Percentiles rank a stretch among this genome's conserved stretches.
Conservation (phyloP, 2,113 vertebrate species). For the Aphyosemion australe region DNA sequence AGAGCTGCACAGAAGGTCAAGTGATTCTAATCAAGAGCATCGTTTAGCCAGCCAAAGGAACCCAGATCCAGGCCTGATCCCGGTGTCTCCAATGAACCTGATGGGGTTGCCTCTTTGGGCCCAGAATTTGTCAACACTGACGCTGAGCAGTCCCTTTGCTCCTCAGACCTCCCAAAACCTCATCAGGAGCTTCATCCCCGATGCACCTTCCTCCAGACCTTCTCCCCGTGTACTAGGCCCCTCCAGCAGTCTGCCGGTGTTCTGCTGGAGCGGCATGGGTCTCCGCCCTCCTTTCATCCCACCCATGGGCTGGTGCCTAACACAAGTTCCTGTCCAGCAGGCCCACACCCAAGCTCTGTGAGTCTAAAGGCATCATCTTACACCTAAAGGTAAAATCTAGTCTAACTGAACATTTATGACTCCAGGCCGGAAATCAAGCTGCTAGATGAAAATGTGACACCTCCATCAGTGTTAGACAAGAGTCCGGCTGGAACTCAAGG, state of each 20-base stretch:
- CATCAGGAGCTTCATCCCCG: too few relatives aligned
- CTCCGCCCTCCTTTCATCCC: too few relatives aligned
- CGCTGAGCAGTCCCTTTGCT: too few relatives aligned
- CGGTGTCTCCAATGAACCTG: neutral
- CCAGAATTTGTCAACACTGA: too few relatives aligned
- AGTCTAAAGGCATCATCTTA: neutral
- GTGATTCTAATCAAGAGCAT: neutral
- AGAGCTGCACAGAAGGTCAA: neutral
- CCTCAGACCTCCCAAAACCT: too few relatives aligned
- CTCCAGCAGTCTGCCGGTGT: too few relatives aligned
- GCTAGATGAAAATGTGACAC: accelerated
- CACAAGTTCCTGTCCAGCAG: neutral
- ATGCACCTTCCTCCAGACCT: too few relatives aligned
- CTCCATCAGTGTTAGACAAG: neutral
- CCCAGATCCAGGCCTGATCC: neutral
- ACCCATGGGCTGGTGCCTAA: too few relatives aligned
- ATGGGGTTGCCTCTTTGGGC: too few relatives aligned
- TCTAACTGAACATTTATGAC: neutral
- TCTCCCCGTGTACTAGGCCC: too few relatives aligned
- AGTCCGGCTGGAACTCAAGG: neutral
- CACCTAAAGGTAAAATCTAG: too few relatives aligned
- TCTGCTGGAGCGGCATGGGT: too few relatives aligned
- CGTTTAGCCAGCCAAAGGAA: neutral
- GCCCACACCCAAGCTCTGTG: neutral
- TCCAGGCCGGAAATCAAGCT: neutral